Evolutionary conservation across 2,113 vertebrate species (phyloP).

Genomic region (Amphiprion percula): DNA sequence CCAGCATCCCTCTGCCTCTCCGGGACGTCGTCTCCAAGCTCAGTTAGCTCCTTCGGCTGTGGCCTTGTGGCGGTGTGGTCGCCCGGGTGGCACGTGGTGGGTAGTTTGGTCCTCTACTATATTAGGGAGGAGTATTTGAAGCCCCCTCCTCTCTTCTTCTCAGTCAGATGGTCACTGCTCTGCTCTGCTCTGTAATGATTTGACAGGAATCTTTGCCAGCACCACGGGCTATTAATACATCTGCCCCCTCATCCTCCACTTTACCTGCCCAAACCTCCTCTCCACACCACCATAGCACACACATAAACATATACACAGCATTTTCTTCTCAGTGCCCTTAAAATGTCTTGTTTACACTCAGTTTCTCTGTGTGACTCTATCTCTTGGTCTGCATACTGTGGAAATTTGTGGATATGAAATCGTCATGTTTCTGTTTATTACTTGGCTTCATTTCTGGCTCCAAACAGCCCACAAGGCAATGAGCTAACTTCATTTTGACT

Average conservation of each 20-base stretch:
- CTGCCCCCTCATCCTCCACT: slow-evolving; percentile 28
- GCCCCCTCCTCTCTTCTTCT: slow-evolving; percentile 41
- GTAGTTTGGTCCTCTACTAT: slow-evolving; percentile 56
- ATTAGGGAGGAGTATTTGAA: slow-evolving; percentile 55
- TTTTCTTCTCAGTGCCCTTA: slow-evolving; percentile 26
- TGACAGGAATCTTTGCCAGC: slow-evolving; percentile 69
- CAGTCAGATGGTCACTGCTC: slow-evolving; percentile 46
- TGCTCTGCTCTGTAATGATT: slow-evolving; percentile 65
- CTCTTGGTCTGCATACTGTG: slow-evolving; percentile 54
- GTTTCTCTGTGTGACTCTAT: slow-evolving; percentile 41
- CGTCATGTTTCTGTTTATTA: slow-evolving; percentile 75
- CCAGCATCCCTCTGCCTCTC: slow-evolving; percentile 34
- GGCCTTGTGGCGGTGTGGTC: slow-evolving; percentile 38
- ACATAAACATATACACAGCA: slow-evolving; percentile 7
- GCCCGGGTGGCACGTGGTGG: slow-evolving; percentile 47
- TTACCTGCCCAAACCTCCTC: slow-evolving; percentile 41
- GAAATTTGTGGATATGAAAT: slow-evolving; percentile 75
- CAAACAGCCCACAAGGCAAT: slow-evolving; percentile 71
- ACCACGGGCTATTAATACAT: slow-evolving; percentile 63
- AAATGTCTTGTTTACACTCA: slow-evolving; percentile 52
- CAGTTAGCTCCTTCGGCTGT: slow-evolving; percentile 27
- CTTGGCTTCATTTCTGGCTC: slow-evolving; percentile 66
- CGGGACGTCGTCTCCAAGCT: slow-evolving; percentile 40
- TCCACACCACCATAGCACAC: neutral
- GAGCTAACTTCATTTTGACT: slow-evolving; percentile 56